Evolutionary conservation across 2,113 vertebrate species (phyloP).

Genomic region (Struthidea cinerea): DNA sequence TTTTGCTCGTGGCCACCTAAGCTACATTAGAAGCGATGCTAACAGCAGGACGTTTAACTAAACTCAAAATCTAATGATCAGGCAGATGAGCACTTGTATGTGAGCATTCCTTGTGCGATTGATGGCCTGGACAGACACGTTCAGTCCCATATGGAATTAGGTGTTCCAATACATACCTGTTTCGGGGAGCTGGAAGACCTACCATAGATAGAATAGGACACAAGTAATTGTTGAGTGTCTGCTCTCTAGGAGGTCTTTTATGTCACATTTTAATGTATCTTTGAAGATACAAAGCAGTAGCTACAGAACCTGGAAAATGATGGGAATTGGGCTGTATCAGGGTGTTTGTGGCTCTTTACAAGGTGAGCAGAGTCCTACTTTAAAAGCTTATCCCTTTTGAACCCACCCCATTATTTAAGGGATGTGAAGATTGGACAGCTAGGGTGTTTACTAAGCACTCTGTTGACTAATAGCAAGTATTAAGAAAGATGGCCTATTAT

Average conservation of each 20-base stretch:
- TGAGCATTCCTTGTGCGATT: background rate
- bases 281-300: background rate
- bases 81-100: background rate
- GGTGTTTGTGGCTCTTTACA: background rate
- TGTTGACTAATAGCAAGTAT: slow-evolving; percentile 14
- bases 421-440: background rate
- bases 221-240: background rate
- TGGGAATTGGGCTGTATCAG: background rate
- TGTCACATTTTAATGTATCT: background rate
- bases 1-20: background rate
- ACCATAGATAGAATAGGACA: fast-evolving
- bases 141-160: background rate
- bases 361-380: background rate
- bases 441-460: background rate
- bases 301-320: background rate
- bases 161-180: background rate
- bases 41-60: background rate
- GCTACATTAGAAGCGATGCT: background rate
- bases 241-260: background rate
- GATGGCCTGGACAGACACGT: background rate
- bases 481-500: background rate
- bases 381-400: background rate
- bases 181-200: background rate
- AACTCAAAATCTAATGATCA: background rate
- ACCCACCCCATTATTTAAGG: background rate